Evolutionary conservation across 2,113 vertebrate species (phyloP).

Genomic region (Noctilio leporinus): DNA sequence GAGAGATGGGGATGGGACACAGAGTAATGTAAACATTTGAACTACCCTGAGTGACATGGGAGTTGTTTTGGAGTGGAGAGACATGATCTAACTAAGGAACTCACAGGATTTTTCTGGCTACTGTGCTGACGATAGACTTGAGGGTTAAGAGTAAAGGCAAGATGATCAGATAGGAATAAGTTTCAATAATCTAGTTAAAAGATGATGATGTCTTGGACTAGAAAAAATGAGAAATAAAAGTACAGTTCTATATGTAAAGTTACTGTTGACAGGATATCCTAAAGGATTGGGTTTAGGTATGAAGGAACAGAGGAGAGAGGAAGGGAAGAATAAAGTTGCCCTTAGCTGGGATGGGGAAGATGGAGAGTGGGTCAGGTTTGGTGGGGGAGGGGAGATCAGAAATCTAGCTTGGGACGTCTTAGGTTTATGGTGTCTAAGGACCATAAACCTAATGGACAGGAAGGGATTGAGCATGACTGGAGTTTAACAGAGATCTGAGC

Average conservation of each 20-base stretch:
- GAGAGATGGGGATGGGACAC: neutral
- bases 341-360: neutral
- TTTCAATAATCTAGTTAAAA: neutral
- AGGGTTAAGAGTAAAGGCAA: neutral
- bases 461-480: neutral
- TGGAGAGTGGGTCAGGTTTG: neutral
- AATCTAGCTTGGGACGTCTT: neutral
- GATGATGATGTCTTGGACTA: neutral
- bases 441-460: no score
- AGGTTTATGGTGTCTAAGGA: neutral
- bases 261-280: neutral
- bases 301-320: neutral
- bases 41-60: no score
- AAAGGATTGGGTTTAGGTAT: neutral
- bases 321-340: neutral
- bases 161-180: neutral
- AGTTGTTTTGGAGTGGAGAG: neutral
- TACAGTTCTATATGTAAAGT: neutral
- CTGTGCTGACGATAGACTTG: neutral
- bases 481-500: neutral
- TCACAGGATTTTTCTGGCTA: neutral
- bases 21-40: neutral
- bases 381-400: neutral
- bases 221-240: neutral
- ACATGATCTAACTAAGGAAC: neutral